Evolutionary conservation across 2,797 vertebrate genomes (phyloP), one percentile per base, ranked within the genome.

Genomic region (Chromobotia macracanthus): DNA sequence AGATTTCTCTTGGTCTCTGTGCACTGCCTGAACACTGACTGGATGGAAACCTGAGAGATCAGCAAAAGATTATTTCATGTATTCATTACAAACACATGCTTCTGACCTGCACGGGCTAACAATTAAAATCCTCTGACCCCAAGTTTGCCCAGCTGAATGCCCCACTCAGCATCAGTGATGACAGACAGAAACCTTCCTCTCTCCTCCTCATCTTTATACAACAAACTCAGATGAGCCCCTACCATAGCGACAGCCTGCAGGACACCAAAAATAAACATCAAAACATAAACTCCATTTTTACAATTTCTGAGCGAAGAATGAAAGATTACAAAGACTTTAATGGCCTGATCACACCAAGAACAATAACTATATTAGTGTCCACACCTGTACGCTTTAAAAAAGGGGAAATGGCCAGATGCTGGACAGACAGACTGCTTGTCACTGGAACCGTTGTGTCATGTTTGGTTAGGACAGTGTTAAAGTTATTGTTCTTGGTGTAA

Each of bases 141-240:
- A 50, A 97, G 86, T 89, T 95, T 94, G 13, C 92, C 85, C 0
- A 99, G 95, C 66, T 91, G 93, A 83, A 96, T 93, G 10, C 97
- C 97, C 97, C 98, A 99, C 80, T 93, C 94, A 16, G 97, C 95
- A 77, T 99, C 97, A 15, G 89, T 93, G 81, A 94, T 93, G 71
- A 99, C 81, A 0, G 94, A 94, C 50, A 90, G 90, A 86, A 99
- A 99, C 85, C 93, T 96, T 51, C 83, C 77, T 16, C 86, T 91
- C 76, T 94, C 94, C 72, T 94, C 90, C 56, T 78, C 61, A 73
- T 96, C 93, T 0, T 87, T 78, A 82, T 92, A 94, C 76, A 95
- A 87, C 51, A 75, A 75, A 89, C 96, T 95, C 77, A 99, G 92
- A 85, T 94, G 90, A 19, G 91, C 92, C 51, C 97, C 97, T 19